Conservation (phyloP, 2,113 vertebrate genomes). For the Etheostoma spectabile region DNA sequence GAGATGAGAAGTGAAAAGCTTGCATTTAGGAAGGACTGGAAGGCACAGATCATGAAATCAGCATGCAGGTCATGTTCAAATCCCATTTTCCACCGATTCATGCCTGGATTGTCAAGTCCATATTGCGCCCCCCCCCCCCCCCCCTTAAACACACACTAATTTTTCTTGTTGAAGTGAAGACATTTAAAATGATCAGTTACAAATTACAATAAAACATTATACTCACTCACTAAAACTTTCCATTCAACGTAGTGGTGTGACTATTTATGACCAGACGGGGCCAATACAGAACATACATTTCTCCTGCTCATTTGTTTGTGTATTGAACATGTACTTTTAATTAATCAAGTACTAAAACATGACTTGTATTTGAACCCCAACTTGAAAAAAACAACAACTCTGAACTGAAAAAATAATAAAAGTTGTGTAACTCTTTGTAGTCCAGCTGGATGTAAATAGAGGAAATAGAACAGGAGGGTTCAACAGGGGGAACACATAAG, state of each 20-base stretch:
- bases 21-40: slow-evolving; percentile 73
- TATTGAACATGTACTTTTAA: not conserved
- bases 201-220: slow-evolving; percentile 4
- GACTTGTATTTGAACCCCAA: not conserved
- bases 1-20: slow-evolving; percentile 66
- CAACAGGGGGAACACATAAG: not conserved
- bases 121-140: too few species aligned
- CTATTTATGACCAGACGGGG: too few species aligned
- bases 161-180: not conserved
- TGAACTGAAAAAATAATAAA: not conserved
- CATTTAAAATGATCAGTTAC: not conserved
- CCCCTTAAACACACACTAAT: not conserved
- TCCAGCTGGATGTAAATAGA: not conserved
- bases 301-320: too few species aligned
- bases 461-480: not conserved
- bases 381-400: not conserved
- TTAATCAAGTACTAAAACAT: not conserved
- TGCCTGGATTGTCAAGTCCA: slow-evolving; percentile 79
- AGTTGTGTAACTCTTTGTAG: not conserved
- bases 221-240: not conserved
- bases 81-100: slow-evolving; percentile 84
- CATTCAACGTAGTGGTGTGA: not conserved
- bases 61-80: slow-evolving; percentile 92
- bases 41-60: slow-evolving; percentile 89
- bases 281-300: not conserved